Evolutionary conservation across 2,888 invertebrate genomes (phyloP), one percentile per base, ranked within the genome.

Genomic region (Tiliacea citrago): DNA sequence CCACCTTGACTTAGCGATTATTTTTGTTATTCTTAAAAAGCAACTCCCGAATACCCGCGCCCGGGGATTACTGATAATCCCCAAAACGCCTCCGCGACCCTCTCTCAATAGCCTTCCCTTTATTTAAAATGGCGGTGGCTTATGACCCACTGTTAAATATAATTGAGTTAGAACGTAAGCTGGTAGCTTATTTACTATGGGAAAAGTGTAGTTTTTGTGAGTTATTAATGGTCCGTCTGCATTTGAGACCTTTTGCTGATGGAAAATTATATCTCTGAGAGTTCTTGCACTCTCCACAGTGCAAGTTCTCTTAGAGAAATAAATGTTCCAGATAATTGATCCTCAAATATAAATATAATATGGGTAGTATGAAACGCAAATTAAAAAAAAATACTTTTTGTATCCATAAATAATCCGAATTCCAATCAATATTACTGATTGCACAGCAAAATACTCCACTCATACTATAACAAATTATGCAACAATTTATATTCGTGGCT

Each of bases 1-100:
- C 66, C 58, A 49, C 63, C 68, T 60, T 73, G 74, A 82, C 79
- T 79, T 77, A 71, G 75, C 75, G 77, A 80, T 82, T 82, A 85
- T 80, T 84, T 82, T 84, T 82, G 79, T 75, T 79, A 75, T 84
- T 85, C 82, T 73, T 82, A 77, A 63, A 84, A 84, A 79, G 79
- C 68, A 62, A 69, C 75, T 77, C 82, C 51, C 62, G 73, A 79
- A 71, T 75, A 60, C 74, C 68, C 63, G 39, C 24, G 55, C 75
- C 72, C 60, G 58, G 51, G 77, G 80, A 73, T 84, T 84, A 80
- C 78, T 47, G 74, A 58, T 82, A 79, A 84, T 84, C 84, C 79
- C 77, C 68, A 71, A 81, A 83, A 83, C 71, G 71, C 73, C 55
- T 68, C 75, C 77, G 51, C 79, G 71, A 73, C 68, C 73, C 80